Percentiles rank a stretch among this genome's conserved stretches.
Conservation (phyloP, 2,797 vertebrate species). For the Syncerus caffer region DNA sequence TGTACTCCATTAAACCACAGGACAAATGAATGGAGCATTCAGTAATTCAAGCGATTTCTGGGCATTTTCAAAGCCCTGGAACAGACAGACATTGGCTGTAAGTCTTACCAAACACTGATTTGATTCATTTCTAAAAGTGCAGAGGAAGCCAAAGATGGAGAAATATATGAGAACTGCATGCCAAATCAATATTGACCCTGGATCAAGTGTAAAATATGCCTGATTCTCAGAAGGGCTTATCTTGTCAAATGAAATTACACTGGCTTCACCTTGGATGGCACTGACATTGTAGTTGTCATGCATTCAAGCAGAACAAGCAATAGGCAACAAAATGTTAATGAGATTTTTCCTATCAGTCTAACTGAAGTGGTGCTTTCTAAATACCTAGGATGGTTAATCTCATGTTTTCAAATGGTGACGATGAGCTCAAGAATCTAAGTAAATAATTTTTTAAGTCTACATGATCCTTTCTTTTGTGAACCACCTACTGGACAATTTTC, state of each 20-base stretch:
- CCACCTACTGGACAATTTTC: background rate
- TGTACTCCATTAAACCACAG: conserved; percentile 47
- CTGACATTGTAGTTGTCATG: background rate
- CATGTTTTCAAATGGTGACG: background rate
- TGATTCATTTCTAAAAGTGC: conserved; percentile 41
- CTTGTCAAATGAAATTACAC: conserved; percentile 6
- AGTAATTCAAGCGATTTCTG: conserved; percentile 55
- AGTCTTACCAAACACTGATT: conserved; percentile 34
- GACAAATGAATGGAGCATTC: conserved; percentile 54
- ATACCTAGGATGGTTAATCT: background rate
- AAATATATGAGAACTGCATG: conserved; percentile 19
- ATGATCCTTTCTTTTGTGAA: background rate
- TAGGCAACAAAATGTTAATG: background rate
- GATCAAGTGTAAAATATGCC: conserved; percentile 7
- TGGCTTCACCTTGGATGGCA: background rate
- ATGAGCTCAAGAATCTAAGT: background rate
- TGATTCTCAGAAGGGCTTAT: conserved; percentile 15
- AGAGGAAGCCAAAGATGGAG: background rate
- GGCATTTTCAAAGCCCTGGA: conserved; percentile 44
- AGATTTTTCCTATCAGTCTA: background rate
- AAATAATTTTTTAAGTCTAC: background rate
- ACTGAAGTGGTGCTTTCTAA: conserved; percentile 12
- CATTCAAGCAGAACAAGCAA: background rate
- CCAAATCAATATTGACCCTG: background rate
- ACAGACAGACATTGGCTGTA: conserved; percentile 35